These are phyloP conservation scores for Selenia dentaria DNA, from an alignment of 2,888 invertebrate species.

Conservation along the genomic window DNA sequence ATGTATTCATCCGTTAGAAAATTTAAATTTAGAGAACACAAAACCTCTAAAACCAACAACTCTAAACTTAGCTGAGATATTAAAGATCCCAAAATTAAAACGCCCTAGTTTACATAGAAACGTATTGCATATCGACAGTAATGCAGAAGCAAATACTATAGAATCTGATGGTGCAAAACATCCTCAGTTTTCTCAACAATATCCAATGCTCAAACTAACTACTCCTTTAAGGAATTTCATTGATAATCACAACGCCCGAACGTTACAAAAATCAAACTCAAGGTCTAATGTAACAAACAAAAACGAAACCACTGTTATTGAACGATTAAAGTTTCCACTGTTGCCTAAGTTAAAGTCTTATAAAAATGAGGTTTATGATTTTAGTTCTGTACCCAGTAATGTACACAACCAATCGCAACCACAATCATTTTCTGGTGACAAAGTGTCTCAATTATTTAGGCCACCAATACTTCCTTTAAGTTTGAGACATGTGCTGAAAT, in stretches of 20 bases:
- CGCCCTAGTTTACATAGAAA: slow-evolving; percentile 37
- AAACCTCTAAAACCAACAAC: slow-evolving; percentile 34
- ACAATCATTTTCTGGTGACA: slow-evolving; percentile 3
- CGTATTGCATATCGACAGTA: slow-evolving; percentile 52
- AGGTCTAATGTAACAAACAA: too few species aligned
- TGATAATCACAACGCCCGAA: neutral
- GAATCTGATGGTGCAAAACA: slow-evolving; percentile 37
- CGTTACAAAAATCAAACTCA: neutral
- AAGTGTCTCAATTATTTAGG: slow-evolving; percentile 1
- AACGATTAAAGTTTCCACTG: too few species aligned
- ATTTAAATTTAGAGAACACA: slow-evolving; percentile 25
- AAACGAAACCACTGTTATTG: too few species aligned
- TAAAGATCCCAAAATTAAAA: slow-evolving; percentile 39
- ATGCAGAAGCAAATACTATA: slow-evolving; percentile 52
- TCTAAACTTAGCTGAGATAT: slow-evolving; percentile 38
- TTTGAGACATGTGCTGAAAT: slow-evolving; percentile 50
- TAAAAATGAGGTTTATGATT: slow-evolving; percentile 25
- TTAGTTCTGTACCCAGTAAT: slow-evolving; percentile 29
- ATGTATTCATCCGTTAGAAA: slow-evolving; percentile 48
- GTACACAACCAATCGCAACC: slow-evolving; percentile 24
- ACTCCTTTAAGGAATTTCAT: slow-evolving; percentile 12
- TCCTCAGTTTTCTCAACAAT: neutral
- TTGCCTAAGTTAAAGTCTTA: slow-evolving; percentile 31
- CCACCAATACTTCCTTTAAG: slow-evolving; percentile 29
- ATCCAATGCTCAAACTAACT: slow-evolving; percentile 1